Evolutionary conservation across 2,888 invertebrate species (phyloP).

Genomic region (Calameuta pallipes): DNA sequence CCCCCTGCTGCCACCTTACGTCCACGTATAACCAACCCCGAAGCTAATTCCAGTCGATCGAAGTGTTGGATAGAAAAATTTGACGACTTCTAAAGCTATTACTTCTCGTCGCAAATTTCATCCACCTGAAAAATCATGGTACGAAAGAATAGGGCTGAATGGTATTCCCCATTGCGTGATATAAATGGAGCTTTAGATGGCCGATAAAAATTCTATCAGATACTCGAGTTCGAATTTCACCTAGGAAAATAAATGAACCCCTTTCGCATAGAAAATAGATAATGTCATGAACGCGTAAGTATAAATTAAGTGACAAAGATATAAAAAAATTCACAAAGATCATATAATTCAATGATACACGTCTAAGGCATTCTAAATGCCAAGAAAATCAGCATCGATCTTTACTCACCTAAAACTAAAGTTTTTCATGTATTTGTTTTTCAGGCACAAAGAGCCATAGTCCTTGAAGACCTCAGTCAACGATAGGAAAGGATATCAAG

Average conservation of each 20-base stretch:
- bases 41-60: not conserved
- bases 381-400: not conserved
- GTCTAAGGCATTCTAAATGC: not conserved
- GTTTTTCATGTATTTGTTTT: constrained; percentile 8
- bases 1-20: not conserved
- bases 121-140: not conserved
- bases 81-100: not conserved
- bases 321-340: not conserved
- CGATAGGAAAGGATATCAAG: constrained; percentile 1
- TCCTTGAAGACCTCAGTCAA: constrained; percentile 26
- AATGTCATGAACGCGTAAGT: not conserved
- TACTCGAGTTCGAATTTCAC: not conserved
- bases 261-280: not conserved
- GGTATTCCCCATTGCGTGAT: not conserved
- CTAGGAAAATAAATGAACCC: not conserved
- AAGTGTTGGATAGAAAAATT: not conserved
- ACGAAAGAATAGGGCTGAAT: not conserved
- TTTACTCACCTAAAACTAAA: constrained; percentile 37
- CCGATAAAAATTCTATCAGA: not conserved
- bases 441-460: constrained; percentile 35
- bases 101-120: not conserved
- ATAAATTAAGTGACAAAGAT: not conserved
- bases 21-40: not conserved
- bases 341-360: not conserved
- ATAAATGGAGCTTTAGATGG: not conserved